Base-by-base conservation (phyloP, 2,113 vertebrate species). In the Colaptes auratus region DNA sequence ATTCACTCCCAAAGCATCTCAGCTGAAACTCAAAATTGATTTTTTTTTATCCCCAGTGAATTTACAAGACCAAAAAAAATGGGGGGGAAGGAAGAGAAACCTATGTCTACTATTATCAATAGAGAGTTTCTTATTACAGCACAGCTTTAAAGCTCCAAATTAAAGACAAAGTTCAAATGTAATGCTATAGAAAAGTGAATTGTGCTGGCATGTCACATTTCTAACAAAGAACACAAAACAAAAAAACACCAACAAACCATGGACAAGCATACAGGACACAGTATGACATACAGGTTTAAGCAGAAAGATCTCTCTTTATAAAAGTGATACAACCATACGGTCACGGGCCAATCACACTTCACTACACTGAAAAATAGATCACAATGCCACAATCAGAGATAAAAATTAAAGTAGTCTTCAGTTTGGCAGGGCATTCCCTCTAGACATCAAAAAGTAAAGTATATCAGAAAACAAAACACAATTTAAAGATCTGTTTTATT, bases 101-200 rank as follows among this genome's bases (percentile, higher is more conserved):
- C 39, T 39, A 39, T 39, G 11, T 39, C 39, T 39, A 39, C 39
- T 39, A 39, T 39, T 12, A 39, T 11, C 39, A 10, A 39, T 12
- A 39, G 10, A 39, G 39, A 39, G 39, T 39, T 39, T 39, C 39
- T 39, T 39, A 39, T 39, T 52, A 52, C 17, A 12, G 39, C 8
- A 50, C 15, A 72, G 19, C 6, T 88, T 82, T 81, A 77, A 75
- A 19, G 19, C 4, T 80, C 72, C 50, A 61, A 78, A 81, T 52
- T 88, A 67, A 80, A 89, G 31, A 24, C 5, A 89, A 89, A 85
- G 82, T 59, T 70, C 17, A 81, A 81, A 83, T 19, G 7, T 19
- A 80, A 74, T 17, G 9, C 9, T 52, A 53, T 4, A 80, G 56
- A 93, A 35, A 88, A 89, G 9, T 27, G 7, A 91, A 9, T n/a